phyloP scores from a whole-genome alignment of 2,113 vertebrate genomes.

The Gambusia holbrooki region DNA sequence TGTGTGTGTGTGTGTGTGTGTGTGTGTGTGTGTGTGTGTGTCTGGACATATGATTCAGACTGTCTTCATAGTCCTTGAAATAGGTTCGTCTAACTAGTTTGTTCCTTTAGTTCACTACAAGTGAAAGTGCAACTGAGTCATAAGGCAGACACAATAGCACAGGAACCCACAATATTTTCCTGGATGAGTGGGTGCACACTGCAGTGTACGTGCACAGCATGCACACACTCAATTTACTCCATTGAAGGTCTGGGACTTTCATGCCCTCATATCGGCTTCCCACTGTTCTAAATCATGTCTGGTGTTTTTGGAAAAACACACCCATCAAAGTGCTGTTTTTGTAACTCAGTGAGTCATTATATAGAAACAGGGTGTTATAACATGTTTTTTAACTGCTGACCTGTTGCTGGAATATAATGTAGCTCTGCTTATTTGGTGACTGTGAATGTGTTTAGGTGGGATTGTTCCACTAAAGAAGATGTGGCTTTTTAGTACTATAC shows the following conservation, averaged over 20 bases:
- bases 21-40: background rate
- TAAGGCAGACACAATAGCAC: conserved; percentile 57
- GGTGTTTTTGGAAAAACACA: conserved; percentile 24
- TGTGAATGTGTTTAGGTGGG: background rate
- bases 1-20: background rate
- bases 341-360: conserved; percentile 30
- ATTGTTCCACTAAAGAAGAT: background rate
- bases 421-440: background rate
- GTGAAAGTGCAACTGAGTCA: conserved; percentile 73
- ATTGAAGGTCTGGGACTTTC: conserved; percentile 34
- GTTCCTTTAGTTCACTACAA: conserved; percentile 53
- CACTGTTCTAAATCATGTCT: conserved; percentile 55
- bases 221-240: conserved; percentile 5
- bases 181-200: conserved; percentile 19
- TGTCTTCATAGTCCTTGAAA: conserved; percentile 22
- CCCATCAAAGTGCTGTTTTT: conserved; percentile 10
- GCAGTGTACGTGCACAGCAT: background rate
- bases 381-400: conserved; percentile 40
- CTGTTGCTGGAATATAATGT: conserved; percentile 11
- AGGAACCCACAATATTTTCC: conserved; percentile 58
- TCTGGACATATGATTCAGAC: conserved; percentile 56
- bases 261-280: conserved; percentile 35
- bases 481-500: background rate
- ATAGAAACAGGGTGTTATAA: conserved; percentile 19
- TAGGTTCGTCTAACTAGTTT: conserved; percentile 48